Base-by-base conservation (phyloP, 1,140 invertebrate species). In the Oedothorax gibbosus region DNA sequence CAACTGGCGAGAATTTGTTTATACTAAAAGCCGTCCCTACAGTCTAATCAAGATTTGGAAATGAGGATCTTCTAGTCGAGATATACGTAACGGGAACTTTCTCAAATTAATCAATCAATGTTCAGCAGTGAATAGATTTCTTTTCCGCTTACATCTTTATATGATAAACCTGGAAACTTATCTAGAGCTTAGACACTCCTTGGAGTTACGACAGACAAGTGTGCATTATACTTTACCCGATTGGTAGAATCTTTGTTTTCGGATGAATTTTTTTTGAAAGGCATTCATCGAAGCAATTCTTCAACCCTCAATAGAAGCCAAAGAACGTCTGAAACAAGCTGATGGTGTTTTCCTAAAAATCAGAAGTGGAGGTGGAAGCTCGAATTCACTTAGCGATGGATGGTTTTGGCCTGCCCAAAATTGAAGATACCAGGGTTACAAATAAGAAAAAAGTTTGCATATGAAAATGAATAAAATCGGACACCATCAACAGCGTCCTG, bases 11-110 rank as follows among this genome's bases (percentile, higher is more conserved):
- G n/a, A 86, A 87, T n/a, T n/a, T n/a, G n/a, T n/a, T 64, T 87
- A 82, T 79, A 0, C 12, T 0, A n/a, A 86, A 87, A 71, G 85
- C 84, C 5, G 76, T 88, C n/a, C n/a, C 49, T 6, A 68, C 20
- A 60, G 53, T 72, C 51, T 88, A 85, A 49, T 15, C 35, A 12
- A 11, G 85, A 7, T 88, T 87, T 18, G 75, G 84, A n/a, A 77
- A 73, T 11, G 84, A 87, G 21, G 86, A 88, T 11, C 12, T 87
- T 20, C 65, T 87, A 7, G 35, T 50, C 0, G n/a, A 64, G 50
- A 15, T 49, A 15, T 68, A 86, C 66, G 62, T 87, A 1, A 11
- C 86, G 20, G 87, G n/a, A n/a, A 62, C 86, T n/a, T 64, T 62
- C 10, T 82, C 6, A 51, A 73, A 14, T 20, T 72, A 12, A 86